These are phyloP conservation scores for Phylloscopus trochilus DNA, from an alignment of 2,113 vertebrate species.

Conservation along the genomic window DNA sequence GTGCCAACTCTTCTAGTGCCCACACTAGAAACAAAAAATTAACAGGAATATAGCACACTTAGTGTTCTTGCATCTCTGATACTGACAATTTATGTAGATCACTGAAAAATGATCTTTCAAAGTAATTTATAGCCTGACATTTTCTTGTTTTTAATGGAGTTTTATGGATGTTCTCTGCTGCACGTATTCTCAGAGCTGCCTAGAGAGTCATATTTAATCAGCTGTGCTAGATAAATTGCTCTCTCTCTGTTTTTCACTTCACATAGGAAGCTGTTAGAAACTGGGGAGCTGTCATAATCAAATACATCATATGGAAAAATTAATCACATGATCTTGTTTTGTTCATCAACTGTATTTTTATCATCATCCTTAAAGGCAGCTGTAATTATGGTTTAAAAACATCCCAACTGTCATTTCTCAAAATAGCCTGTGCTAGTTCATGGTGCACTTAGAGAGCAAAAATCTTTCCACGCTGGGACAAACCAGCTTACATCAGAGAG, in stretches of 20 bases:
- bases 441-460: not conserved
- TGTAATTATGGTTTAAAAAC: constrained; percentile 12
- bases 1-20: not conserved
- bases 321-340: not conserved
- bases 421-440: constrained; percentile 2
- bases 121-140: constrained; percentile 1
- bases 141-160: not conserved
- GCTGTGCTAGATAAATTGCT: not conserved
- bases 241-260: not conserved
- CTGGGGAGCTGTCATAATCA: constrained; percentile 21
- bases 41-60: not conserved
- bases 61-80: not conserved
- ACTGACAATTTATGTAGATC: not conserved
- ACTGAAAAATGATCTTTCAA: not conserved
- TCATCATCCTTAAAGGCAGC: not conserved
- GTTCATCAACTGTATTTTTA: constrained; percentile 16
- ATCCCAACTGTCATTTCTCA: not conserved
- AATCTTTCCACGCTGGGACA: not conserved
- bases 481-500: not conserved
- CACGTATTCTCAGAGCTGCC: not conserved
- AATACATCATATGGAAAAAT: constrained; percentile 2
- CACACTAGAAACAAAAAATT: not conserved
- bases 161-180: constrained; percentile 1
- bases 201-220: not conserved
- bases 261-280: not conserved